Percentiles rank a stretch among this genome's conserved stretches.
These are phyloP conservation scores for Nomada flava DNA, from an alignment of 2,888 invertebrate species.

Conservation along the genomic window DNA sequence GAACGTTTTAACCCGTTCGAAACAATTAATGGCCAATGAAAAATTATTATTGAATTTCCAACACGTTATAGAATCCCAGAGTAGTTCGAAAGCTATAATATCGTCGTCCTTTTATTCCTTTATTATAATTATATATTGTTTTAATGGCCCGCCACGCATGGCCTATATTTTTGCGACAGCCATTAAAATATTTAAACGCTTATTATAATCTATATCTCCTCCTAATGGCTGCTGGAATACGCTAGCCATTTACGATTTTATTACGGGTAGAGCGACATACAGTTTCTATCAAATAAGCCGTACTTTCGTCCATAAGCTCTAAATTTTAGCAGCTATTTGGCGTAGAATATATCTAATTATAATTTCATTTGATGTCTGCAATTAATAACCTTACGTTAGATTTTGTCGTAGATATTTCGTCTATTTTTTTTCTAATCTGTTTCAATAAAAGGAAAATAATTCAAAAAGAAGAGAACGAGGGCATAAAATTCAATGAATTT, in stretches of 20 bases:
- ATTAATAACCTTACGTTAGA: not conserved
- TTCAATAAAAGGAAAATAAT: no score
- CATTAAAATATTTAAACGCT: constrained; percentile 28
- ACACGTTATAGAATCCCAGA: not conserved
- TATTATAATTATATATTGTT: constrained; percentile 25
- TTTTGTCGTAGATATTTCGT: no score
- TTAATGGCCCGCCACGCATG: constrained; percentile 13
- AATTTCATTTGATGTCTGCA: not conserved
- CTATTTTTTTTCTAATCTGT: no score
- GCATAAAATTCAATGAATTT: no score
- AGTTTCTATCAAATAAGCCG: not conserved
- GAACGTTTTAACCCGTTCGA: not conserved
- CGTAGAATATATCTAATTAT: not conserved
- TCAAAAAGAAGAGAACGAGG: no score
- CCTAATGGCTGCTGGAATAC: constrained; percentile 9
- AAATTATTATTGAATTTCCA: not conserved
- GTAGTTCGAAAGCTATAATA: not conserved
- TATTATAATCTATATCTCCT: constrained; percentile 14
- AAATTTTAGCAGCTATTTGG: not conserved
- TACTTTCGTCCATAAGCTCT: not conserved
- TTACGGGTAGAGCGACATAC: not conserved
- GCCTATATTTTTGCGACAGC: constrained; percentile 13
- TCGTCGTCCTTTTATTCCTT: constrained; percentile 2
- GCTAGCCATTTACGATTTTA: constrained; percentile 25
- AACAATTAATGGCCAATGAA: not conserved